Evolutionary conservation across 2,113 vertebrate genomes (phyloP), one percentile per base, ranked within the genome.

Genomic region (Heterotis niloticus): DNA sequence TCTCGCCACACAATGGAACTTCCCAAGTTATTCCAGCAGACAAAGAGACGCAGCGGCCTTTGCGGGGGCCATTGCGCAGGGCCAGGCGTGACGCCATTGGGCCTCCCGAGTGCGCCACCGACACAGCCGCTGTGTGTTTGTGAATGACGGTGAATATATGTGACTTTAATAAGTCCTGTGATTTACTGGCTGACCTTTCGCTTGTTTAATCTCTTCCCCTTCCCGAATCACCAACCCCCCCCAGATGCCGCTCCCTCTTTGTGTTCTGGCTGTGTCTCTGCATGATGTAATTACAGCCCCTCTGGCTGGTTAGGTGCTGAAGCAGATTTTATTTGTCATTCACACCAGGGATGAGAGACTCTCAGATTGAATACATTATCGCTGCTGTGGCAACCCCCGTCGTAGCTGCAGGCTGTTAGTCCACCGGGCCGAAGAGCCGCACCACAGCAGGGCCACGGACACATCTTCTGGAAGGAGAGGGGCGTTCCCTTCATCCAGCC

Each of bases 241-340:
- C 68, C 51, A 26, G 20, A 59, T 59, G 1, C 0, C 77, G 67
- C 62, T 24, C 51, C 29, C n/a, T 56, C 51, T 80, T 72, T 74
- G 78, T 54, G 34, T 23, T 65, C 34, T 12, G 29, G 56, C 14
- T 54, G 60, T 54, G 59, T 51, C 34, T 54, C 59, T 26, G 70
- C 60, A 52, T 78, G 76, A 62, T 82, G 80, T 80, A 75, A 82
- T 85, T 77, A 82, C 67, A 76, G 73, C 74, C 64, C 71, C 79
- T 80, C 66, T 75, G 78, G 80, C 59, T 54, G 72, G 73, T 76
- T 79, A 83, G 75, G 76, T 65, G 70, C 24, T 72, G 81, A 77
- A 65, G 76, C 82, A 82, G 83, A 82, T 81, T 82, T 79, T 78
- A 83, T 85, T 82, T 85, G 81, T 83, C 82, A 82, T 69, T 84